These are phyloP conservation scores for Lycophotia porphyrea DNA, from an alignment of 2,888 invertebrate species.

Conservation along the genomic window DNA sequence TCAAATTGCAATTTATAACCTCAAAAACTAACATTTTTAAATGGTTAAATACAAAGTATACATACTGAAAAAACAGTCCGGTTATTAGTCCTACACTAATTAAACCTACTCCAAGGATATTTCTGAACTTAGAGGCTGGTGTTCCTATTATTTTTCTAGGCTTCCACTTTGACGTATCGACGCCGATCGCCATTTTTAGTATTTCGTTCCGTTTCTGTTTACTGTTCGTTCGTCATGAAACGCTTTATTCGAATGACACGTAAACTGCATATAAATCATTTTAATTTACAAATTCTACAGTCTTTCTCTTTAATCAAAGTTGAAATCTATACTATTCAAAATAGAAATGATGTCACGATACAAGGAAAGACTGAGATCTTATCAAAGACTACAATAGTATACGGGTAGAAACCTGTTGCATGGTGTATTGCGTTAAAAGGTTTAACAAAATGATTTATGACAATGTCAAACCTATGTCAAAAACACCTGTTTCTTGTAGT, in stretches of 20 bases:
- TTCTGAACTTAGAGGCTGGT: conserved; percentile 90
- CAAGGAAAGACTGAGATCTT: neutral
- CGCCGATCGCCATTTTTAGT: conserved; percentile 87
- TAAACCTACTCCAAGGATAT: conserved; percentile 87
- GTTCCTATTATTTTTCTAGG: conserved; percentile 92
- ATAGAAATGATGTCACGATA: too few relatives aligned
- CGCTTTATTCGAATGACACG: neutral
- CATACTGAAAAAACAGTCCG: conserved; percentile 88
- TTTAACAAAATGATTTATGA: neutral
- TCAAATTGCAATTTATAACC: conserved; percentile 64
- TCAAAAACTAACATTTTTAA: conserved; percentile 50
- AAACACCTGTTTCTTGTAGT: conserved; percentile 16
- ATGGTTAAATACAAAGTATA: neutral
- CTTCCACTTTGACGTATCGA: conserved; percentile 91
- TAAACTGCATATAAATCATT: neutral
- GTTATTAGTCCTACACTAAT: conserved; percentile 82
- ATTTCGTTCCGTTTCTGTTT: conserved; percentile 24
- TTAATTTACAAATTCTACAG: too few relatives aligned
- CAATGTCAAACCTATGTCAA: conserved; percentile 21
- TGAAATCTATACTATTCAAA: neutral
- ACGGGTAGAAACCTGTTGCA: too few relatives aligned
- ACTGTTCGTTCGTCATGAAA: too few relatives aligned
- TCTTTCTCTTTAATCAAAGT: neutral
- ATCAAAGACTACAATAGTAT: too few relatives aligned
- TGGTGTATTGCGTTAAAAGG: neutral